phyloP scores from a whole-genome alignment of 1,140 invertebrate species.

The Lasioglossum baleicum region DNA sequence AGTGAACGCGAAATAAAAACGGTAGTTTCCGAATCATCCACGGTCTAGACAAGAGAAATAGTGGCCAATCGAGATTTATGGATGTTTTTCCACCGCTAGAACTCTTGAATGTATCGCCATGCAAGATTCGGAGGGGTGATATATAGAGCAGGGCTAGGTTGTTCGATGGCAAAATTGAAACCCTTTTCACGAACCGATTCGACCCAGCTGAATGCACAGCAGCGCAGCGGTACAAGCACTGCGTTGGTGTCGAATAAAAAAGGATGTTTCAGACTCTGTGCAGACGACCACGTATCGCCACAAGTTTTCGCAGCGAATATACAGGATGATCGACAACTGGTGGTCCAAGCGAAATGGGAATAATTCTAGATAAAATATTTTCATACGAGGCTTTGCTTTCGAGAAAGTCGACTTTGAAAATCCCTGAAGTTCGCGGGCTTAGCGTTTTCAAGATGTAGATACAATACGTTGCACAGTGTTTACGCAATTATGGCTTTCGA shows the following conservation, averaged over 20 bases:
- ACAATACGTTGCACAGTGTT: too few species aligned
- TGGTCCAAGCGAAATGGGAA: too few species aligned
- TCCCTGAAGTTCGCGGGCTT: too few species aligned
- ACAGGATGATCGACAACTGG: too few species aligned
- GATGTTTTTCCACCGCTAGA: not conserved
- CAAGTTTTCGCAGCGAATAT: too few species aligned
- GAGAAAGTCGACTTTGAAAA: too few species aligned
- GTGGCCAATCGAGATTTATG: constrained; percentile 6
- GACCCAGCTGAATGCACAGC: not conserved
- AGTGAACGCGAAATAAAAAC: not conserved
- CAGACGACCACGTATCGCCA: too few species aligned
- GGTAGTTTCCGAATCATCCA: not conserved
- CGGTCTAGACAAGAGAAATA: not conserved
- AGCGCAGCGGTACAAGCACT: too few species aligned
- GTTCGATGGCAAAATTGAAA: constrained; percentile 28
- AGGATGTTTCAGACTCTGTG: constrained; percentile 18
- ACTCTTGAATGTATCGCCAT: not conserved
- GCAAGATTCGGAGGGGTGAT: not conserved
- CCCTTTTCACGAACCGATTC: not conserved
- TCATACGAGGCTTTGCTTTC: too few species aligned
- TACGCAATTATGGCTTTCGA: too few species aligned
- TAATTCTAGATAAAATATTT: too few species aligned
- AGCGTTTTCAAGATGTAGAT: too few species aligned
- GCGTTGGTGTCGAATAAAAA: constrained; percentile 20
- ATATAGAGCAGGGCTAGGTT: not conserved